Evolutionary conservation across 2,888 invertebrate genomes (phyloP).

Genomic region (Nemoura dubitans): DNA sequence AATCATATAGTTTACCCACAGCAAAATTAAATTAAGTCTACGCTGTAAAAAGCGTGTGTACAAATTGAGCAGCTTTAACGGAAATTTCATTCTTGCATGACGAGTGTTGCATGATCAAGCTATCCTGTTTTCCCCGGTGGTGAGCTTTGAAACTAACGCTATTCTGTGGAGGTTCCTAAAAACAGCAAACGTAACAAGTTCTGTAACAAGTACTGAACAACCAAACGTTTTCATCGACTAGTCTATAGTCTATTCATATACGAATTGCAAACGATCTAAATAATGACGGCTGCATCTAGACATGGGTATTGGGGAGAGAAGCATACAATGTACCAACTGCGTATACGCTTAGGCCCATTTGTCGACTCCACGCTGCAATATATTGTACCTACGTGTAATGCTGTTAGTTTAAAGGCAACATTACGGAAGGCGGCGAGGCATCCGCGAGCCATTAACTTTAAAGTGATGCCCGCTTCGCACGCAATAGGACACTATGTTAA

Average conservation of each 20-base stretch:
- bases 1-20: background rate
- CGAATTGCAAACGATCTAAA: background rate
- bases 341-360: background rate
- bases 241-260: background rate
- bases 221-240: background rate
- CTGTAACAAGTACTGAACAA: background rate
- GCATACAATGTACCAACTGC: too few relatives aligned
- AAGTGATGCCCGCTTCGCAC: background rate
- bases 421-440: background rate
- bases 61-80: background rate
- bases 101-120: background rate
- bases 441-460: background rate
- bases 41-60: background rate
- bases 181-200: background rate
- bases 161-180: background rate
- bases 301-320: background rate
- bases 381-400: background rate
- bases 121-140: background rate
- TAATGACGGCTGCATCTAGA: background rate
- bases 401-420: background rate
- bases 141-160: background rate
- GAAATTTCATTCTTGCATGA: background rate
- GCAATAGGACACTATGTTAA: background rate
- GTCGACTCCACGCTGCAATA: background rate
- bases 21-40: background rate